A percentile compares a stretch with the other conserved stretches of the same genome.
Conservation (phyloP, 2,113 vertebrate genomes). For the Trogon melanurus region DNA sequence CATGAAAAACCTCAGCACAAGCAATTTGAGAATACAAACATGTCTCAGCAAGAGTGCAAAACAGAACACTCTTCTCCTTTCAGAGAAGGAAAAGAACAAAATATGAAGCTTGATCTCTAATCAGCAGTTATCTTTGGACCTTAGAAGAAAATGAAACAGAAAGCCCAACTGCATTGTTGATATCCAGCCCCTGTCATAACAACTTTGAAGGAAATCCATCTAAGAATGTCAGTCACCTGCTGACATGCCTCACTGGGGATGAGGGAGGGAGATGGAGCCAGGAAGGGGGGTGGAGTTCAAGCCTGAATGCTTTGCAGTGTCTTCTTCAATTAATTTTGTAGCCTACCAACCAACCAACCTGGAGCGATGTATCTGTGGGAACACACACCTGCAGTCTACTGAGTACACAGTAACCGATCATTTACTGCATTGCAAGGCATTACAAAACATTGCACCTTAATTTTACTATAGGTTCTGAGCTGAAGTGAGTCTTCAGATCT, state of each 20-base stretch:
- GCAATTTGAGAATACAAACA: neutral
- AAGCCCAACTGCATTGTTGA: neutral
- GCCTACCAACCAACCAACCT: neutral
- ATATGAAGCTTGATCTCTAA: neutral
- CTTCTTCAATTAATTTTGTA: neutral
- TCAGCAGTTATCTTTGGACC: neutral
- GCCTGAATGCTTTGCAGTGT: neutral
- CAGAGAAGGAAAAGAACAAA: neutral
- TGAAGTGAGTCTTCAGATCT: neutral
- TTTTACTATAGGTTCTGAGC: neutral
- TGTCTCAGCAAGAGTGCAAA: neutral
- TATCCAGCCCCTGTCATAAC: neutral
- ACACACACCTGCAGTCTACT: rapidly evolving
- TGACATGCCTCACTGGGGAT: neutral
- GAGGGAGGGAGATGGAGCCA: neutral
- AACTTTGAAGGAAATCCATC: neutral
- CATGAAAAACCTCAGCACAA: neutral
- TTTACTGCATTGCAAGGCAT: neutral
- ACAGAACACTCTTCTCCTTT: neutral
- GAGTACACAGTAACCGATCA: neutral
- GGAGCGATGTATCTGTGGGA: neutral
- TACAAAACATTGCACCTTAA: neutral
- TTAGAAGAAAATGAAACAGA: neutral
- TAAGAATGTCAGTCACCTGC: neutral
- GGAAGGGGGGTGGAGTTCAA: neutral